Evolutionary conservation across 2,113 vertebrate genomes (phyloP).

Genomic region (Parotia lawesii): DNA sequence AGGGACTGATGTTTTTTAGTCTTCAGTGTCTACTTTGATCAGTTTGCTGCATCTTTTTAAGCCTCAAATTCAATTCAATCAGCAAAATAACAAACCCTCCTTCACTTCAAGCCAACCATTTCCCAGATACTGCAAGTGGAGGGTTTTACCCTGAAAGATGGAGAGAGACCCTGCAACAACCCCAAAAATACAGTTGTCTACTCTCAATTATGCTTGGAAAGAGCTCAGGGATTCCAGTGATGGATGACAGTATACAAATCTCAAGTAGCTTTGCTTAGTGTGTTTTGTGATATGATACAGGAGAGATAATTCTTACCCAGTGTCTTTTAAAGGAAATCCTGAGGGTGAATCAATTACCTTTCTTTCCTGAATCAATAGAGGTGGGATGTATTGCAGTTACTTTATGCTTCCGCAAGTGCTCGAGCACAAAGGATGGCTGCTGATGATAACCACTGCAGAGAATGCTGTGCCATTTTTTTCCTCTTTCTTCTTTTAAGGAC

Average conservation of each 20-base stretch:
- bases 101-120: neutral
- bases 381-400: constrained; percentile 33
- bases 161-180: neutral
- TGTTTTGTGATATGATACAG: constrained; percentile 39
- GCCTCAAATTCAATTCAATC: neutral
- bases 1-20: neutral
- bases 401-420: neutral
- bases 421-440: constrained; percentile 37
- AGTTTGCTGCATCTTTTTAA: neutral
- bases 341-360: constrained; percentile 55
- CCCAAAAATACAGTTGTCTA: neutral
- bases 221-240: neutral
- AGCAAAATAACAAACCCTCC: neutral
- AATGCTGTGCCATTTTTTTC: neutral
- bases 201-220: neutral
- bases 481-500: constrained; percentile 11
- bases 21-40: neutral
- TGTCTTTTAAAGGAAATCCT: constrained; percentile 52
- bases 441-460: constrained; percentile 25
- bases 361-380: constrained; percentile 51
- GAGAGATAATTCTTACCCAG: constrained; percentile 26
- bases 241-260: constrained; percentile 7
- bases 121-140: neutral
- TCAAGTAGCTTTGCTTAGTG: constrained; percentile 38
- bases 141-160: neutral